Conservation (phyloP, 1,140 invertebrate species). For the Medauroidea extradentata region DNA sequence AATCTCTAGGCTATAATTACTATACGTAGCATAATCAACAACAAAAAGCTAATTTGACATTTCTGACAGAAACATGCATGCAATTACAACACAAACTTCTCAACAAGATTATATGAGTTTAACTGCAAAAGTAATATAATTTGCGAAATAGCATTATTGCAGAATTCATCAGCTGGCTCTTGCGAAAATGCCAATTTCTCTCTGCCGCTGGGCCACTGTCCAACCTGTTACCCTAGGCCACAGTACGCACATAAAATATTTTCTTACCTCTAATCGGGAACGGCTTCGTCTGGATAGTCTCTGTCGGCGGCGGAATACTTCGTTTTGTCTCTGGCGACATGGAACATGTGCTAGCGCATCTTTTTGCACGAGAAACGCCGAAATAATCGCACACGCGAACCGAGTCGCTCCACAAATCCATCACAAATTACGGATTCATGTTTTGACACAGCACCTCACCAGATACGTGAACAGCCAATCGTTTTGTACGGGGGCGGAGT, state of each 20-base stretch:
- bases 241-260: background rate
- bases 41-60: no score
- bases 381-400: conserved; percentile 7
- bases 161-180: no score
- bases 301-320: conserved; percentile 32
- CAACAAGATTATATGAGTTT: no score
- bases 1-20: no score
- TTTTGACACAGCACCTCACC: conserved; percentile 12
- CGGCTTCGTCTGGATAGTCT: conserved; percentile 80
- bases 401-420: conserved; percentile 3
- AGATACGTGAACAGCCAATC: conserved; percentile 5
- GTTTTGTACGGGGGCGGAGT: conserved; percentile 3
- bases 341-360: conserved; percentile 4
- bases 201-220: background rate
- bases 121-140: no score
- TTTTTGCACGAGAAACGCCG: background rate
- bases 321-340: conserved; percentile 20
- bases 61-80: no score
- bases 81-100: no score
- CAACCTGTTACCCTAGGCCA: background rate
- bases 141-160: no score
- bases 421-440: conserved; percentile 12
- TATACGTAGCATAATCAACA: no score
- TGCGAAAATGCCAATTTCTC: background rate
- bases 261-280: conserved; percentile 72